Percentiles rank a stretch among this genome's conserved stretches.
Evolutionary conservation across 2,888 invertebrate genomes (phyloP).

Genomic region (Belgica antarctica): DNA sequence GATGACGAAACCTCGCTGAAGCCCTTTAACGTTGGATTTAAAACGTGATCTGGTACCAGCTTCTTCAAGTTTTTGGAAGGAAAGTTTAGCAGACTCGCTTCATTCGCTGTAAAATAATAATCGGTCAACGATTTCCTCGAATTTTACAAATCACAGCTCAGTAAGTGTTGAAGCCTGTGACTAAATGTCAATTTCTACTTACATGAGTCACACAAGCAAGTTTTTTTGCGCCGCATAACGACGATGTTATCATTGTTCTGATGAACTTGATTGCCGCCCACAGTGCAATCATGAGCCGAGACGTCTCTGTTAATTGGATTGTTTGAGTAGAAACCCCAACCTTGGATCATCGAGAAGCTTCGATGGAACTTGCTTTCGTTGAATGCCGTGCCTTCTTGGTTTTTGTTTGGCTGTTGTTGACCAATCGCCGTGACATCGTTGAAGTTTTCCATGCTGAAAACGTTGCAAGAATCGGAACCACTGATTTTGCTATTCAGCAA

Average conservation of each 20-base stretch:
- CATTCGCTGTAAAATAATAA: constrained; percentile 62
- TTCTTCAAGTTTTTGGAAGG: constrained; percentile 85
- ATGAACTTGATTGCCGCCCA: constrained; percentile 16
- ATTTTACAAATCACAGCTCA: too few species aligned
- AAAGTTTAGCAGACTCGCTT: constrained; percentile 79
- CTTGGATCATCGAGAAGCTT: constrained; percentile 82
- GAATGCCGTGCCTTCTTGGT: constrained; percentile 51
- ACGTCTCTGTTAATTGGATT: background rate
- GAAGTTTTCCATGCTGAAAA: constrained; percentile 55
- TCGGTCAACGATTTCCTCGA: constrained; percentile 34
- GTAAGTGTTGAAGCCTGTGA: too few species aligned
- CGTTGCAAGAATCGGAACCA: constrained; percentile 43
- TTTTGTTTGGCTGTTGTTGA: constrained; percentile 50
- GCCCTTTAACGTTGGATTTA: constrained; percentile 50
- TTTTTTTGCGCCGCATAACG: constrained; percentile 31
- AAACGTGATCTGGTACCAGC: constrained; percentile 66
- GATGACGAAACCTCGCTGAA: constrained; percentile 39
- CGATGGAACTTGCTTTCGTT: constrained; percentile 71
- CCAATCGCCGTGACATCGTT: constrained; percentile 52
- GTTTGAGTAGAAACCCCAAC: constrained; percentile 50
- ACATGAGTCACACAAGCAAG: constrained; percentile 39
- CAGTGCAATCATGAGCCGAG: constrained; percentile 26
- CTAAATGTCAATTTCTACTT: background rate
- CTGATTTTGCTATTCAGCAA: constrained; percentile 47
- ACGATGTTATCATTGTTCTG: constrained; percentile 22